Evolutionary conservation across 2,888 invertebrate genomes (phyloP), one percentile per base, ranked within the genome.

Genomic region (Ischnura elegans): DNA sequence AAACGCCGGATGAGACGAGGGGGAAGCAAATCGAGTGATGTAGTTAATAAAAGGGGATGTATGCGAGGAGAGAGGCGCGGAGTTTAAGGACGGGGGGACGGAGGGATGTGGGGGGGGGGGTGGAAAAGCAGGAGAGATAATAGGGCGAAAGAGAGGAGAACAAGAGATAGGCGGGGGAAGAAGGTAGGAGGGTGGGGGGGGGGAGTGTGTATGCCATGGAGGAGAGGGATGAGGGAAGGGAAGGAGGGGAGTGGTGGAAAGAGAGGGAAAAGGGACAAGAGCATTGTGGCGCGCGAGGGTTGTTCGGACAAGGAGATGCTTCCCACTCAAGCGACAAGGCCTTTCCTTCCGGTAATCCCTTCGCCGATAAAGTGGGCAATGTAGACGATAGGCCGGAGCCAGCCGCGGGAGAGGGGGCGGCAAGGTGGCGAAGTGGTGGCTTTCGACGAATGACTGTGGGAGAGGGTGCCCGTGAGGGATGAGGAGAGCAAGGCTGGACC

Each of bases 301-400:
- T 87, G 87, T 87, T 51, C 87, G 87, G 87, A 87, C 87, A 51
- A 55, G 87, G 47, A 55, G 87, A 87, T 42, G 43, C 47, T 47
- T 55, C 87, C 51, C 42, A 51, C 87, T 87, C 51, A 87, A 51
- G 36, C 51, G 87, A 87, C 55, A 87, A 87, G 87, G 51, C 51
- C 87, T 51, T 90, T 90, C 90, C 61, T 90, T 90, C 90, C 61
- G 61, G 61, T 90, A 90, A 90, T 61, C 90, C 61, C n/a, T 66
- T 90, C 43, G n/a, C 90, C 61, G 90, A 90, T 90, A 90, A 90
- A 90, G 90, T 61, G 87, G 87, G 55, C 55, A 87, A 87, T 87
- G 87, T 87, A 51, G 87, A 51, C 87, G 51, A 61, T 61, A 61
- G 61, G 36, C 42, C 51, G 43, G 43, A 4, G 61, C 29, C 8